Base-by-base conservation (phyloP, 1,140 invertebrate genomes). In the Hycleus phaleratus region DNA sequence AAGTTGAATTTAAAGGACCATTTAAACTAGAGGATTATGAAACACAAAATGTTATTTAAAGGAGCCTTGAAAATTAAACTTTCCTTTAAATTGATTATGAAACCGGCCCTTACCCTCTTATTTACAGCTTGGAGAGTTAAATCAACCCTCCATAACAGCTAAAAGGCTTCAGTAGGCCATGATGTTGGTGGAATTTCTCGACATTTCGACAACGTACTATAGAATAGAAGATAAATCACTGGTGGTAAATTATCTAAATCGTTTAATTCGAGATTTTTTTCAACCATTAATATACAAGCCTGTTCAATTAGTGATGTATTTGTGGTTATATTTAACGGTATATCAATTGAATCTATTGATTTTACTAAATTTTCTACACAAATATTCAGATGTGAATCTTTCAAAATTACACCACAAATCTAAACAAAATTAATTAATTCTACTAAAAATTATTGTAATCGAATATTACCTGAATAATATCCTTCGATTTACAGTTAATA, bases 71-170 rank as follows among this genome's bases (percentile, higher is more conserved):
- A 32, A 32, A 3, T 32, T 32, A 32, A 32, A 32, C 3, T 32
- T 32, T 32, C 26, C 26, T 32, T 32, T 32, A 32, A 32, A 32
- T 32, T 32, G 26, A 32, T 32, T 32, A 3, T 32, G 26, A 32
- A 32, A 32, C 26, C 26, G 26, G 26, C 26, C 26, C 32, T 32
- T 32, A 32, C 18, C 18, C 18, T 18, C 18, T 18, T 32, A 32
- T 70, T 66, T 59, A 76, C 71, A 26, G 82, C 73, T 71, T 85
- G 76, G 48, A 79, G 74, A 0, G 86, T 84, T 58, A 92, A 74
- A 74, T 93, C 90, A 47, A 88, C 82, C 8, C 90, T 77, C 76
- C 88, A 85, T n/a, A 94, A 82, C 3, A 95, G 76, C 42, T 83
- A 80, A 69, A 92, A 95, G 1, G 85, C 85, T 46, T 82, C 77